phyloP scores from a whole-genome alignment of 1,140 invertebrate species.

The Branchinecta lindahli region DNA sequence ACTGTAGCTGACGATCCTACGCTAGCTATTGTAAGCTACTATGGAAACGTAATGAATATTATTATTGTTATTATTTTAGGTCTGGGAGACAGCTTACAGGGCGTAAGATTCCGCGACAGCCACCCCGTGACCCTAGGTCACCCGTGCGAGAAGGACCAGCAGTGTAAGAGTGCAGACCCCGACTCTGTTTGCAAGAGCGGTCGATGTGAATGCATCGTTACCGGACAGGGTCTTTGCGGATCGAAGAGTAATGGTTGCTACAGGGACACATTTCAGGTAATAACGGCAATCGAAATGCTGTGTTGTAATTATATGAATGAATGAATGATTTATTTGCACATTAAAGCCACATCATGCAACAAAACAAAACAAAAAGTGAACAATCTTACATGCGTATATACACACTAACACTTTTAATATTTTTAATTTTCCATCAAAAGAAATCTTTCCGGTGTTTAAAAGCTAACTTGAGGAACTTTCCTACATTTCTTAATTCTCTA shows the following conservation, averaged over 20 bases:
- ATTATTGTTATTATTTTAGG: no score
- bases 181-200: constrained; percentile 56
- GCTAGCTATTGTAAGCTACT: no score
- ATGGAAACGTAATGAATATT: no score
- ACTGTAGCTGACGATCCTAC: no score
- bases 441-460: no score
- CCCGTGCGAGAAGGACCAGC: constrained; percentile 50
- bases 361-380: neutral
- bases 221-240: constrained; percentile 42
- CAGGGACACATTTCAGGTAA: constrained; percentile 65
- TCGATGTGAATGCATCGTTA: constrained; percentile 55
- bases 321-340: neutral
- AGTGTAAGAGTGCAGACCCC: constrained; percentile 61
- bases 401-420: neutral
- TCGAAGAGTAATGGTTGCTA: constrained; percentile 56
- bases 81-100: no score
- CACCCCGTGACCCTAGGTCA: constrained; percentile 53
- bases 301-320: neutral
- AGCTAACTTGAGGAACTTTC: no score
- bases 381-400: neutral
- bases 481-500: no score
- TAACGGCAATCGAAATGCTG: neutral
- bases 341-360: neutral
- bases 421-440: no score
- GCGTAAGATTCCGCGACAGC: no score